Evolutionary conservation across 2,888 invertebrate species (phyloP).

Genomic region (Athalia circularis): DNA sequence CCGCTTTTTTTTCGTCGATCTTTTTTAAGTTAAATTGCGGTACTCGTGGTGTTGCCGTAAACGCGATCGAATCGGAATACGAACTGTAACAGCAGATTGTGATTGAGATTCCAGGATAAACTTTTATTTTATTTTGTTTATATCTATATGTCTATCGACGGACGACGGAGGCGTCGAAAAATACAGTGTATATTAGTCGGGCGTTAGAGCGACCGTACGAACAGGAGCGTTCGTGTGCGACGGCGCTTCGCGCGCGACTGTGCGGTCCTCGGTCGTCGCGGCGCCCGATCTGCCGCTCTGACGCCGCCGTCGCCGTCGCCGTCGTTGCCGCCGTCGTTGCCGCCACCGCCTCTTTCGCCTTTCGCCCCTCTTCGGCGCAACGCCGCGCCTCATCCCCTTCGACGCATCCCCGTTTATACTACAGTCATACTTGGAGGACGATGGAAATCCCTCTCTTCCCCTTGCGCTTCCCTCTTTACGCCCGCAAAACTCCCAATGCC

Average conservation of each 20-base stretch:
- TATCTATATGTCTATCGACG: not conserved
- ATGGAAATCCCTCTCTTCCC: slow-evolving; percentile 38
- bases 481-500: slow-evolving; percentile 51
- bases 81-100: slow-evolving; percentile 1
- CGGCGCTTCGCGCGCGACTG: slow-evolving; percentile 73
- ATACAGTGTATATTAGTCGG: slow-evolving; percentile 10
- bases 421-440: slow-evolving; percentile 15
- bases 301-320: slow-evolving; percentile 63
- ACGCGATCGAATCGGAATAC: slow-evolving; percentile 36
- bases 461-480: slow-evolving; percentile 44
- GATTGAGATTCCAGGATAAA: not conserved
- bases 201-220: slow-evolving; percentile 55
- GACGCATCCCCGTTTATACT: slow-evolving; percentile 39
- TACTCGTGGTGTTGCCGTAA: not conserved
- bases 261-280: slow-evolving; percentile 68
- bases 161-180: not conserved
- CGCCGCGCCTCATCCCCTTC: slow-evolving; percentile 33
- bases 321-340: slow-evolving; percentile 33
- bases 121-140: not conserved
- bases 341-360: slow-evolving; percentile 8
- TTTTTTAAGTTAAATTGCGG: slow-evolving; percentile 14
- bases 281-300: slow-evolving; percentile 71
- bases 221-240: slow-evolving; percentile 64
- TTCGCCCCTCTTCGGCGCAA: too few relatives aligned
- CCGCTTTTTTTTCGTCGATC: not conserved